Base-by-base conservation (phyloP, 2,797 vertebrate genomes). In the Phalloptychus januarius region DNA sequence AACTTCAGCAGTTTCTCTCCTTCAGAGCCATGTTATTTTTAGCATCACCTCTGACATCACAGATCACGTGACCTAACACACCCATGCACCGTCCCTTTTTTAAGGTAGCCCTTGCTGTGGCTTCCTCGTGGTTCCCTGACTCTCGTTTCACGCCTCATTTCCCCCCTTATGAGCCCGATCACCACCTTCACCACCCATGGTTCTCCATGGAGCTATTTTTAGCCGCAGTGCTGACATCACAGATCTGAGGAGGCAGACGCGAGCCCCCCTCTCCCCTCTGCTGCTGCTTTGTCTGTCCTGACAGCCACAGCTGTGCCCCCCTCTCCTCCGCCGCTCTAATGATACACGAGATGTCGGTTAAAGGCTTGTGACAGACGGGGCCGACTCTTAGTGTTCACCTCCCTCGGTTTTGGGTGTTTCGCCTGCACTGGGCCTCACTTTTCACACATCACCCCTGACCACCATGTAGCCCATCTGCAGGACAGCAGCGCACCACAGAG, bases 201-300 rank as follows among this genome's bases (percentile, higher is more conserved):
- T 79, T 83, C 71, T 87, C 82, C 86, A 76, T 69, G 2, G 70
- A 40, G 83, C 87, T 95, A 95, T 94, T 94, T 94, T 92, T 95
- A 94, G 93, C 87, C 79, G 52, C 85, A 79, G 72, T 83, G 82
- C 88, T 93, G 94, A 95, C 93, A 92, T 95, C 93, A 94, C 85
- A 84, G 85, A 85, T 84, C 74, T 85, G 84, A 87, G 87, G 88
- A 90, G 82, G 82, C 88, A 87, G 86, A 86, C 74, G 79, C 83
- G 85, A 89, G 86, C 82, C 86, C 90, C 88, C 84, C 87, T 71
- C 93, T 70, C 88, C 87, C 74, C 79, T 86, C 46, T 72, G 20
- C 81, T 85, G 77, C 83, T 82, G 89, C 83, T 93, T 92, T 89
- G 56, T 46, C 1, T 5, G 85, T n/a, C 54, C 85, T 93, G 93